phyloP scores from a whole-genome alignment of 2,113 vertebrate genomes.

The Zosterops lateralis region DNA sequence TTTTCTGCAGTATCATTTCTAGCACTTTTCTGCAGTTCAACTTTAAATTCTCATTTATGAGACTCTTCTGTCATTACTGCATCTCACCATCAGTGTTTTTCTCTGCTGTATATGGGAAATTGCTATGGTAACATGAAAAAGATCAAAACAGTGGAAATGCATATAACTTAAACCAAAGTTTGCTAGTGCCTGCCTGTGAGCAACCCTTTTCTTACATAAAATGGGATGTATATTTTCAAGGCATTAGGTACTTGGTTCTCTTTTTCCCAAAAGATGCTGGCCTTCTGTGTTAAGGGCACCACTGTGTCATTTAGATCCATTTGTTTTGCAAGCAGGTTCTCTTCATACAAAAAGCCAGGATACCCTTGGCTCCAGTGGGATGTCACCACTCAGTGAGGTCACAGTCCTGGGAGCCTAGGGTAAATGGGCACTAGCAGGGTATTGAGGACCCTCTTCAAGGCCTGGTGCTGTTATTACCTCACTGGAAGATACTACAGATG shows the following conservation, averaged over 20 bases:
- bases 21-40: background rate
- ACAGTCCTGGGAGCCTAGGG: background rate
- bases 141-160: background rate
- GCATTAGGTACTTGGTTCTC: background rate
- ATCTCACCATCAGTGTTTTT: background rate
- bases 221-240: background rate
- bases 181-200: background rate
- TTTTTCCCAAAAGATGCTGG: background rate
- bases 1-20: background rate
- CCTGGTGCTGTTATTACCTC: background rate
- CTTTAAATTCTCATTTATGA: background rate
- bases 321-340: background rate
- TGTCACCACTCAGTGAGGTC: background rate
- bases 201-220: background rate
- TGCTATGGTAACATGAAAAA: slow-evolving; percentile 32
- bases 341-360: background rate
- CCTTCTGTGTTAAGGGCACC: background rate
- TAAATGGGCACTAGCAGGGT: background rate
- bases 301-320: background rate
- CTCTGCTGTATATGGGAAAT: slow-evolving; percentile 4
- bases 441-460: background rate
- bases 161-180: background rate
- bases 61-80: background rate
- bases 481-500: background rate
- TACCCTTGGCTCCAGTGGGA: background rate